phyloP scores from a whole-genome alignment of 2,113 vertebrate genomes.

The Hydrolagus affinis region DNA sequence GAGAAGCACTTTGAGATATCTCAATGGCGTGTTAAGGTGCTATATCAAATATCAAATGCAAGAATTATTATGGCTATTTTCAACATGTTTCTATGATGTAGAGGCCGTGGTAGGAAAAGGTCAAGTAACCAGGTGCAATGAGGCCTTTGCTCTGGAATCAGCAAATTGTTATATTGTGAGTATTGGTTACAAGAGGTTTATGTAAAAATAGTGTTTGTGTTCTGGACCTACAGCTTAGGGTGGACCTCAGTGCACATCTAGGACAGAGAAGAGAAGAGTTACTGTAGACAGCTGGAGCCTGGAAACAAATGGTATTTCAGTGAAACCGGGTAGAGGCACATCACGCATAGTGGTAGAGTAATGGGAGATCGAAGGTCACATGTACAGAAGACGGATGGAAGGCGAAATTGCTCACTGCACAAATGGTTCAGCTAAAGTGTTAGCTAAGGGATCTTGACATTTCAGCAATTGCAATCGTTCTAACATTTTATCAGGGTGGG shows the following conservation, averaged over 20 bases:
- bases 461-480: background rate
- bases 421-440: constrained; percentile 36
- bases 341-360: constrained; percentile 50
- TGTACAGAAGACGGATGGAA: constrained; percentile 44
- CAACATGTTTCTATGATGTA: background rate
- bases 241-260: background rate
- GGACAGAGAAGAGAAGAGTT: constrained; percentile 52
- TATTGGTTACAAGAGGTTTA: background rate
- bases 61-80: background rate
- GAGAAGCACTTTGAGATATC: too few relatives aligned
- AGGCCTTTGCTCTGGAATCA: background rate
- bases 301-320: constrained; percentile 45
- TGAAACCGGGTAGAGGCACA: constrained; percentile 46
- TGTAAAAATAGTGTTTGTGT: background rate
- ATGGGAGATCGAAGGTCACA: constrained; percentile 55
- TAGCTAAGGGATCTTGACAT: constrained; percentile 38
- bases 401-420: constrained; percentile 37
- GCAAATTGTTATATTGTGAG: constrained; percentile 1
- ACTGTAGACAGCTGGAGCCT: constrained; percentile 52
- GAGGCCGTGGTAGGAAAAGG: constrained; percentile 18
- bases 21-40: too few relatives aligned
- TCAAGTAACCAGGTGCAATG: background rate
- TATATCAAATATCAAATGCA: too few relatives aligned
- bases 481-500: background rate
- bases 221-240: background rate